Evolutionary conservation across 2,888 invertebrate genomes (phyloP).

Genomic region (Eristalis pertinax): DNA sequence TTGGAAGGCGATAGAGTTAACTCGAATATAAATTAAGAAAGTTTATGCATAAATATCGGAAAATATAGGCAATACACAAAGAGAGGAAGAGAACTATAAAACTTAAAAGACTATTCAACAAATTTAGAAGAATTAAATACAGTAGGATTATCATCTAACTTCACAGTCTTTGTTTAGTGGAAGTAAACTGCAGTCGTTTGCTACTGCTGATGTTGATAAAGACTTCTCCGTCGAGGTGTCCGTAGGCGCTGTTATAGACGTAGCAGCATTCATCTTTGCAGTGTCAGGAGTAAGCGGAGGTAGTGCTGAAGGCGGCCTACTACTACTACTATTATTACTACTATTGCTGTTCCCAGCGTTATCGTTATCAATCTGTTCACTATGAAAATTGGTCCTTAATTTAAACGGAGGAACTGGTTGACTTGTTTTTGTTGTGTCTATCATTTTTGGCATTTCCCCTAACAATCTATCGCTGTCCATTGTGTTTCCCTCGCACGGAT

Average conservation of each 20-base stretch:
- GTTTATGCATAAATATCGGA: slow-evolving; percentile 59
- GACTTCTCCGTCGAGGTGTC: slow-evolving; percentile 33
- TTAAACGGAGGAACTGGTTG: slow-evolving; percentile 70
- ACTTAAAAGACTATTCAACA: slow-evolving; percentile 68
- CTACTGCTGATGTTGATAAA: slow-evolving; percentile 68
- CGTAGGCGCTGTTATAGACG: slow-evolving; percentile 76
- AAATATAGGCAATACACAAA: slow-evolving; percentile 32
- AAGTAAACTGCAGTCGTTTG: slow-evolving; percentile 80
- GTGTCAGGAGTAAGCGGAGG: slow-evolving; percentile 83
- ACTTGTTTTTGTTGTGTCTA: slow-evolving; percentile 40
- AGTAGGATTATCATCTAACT: slow-evolving; percentile 89
- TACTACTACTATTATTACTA: slow-evolving; percentile 61
- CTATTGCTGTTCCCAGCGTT: slow-evolving; percentile 63
- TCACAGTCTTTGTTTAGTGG: slow-evolving; percentile 91
- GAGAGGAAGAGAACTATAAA: slow-evolving; percentile 13
- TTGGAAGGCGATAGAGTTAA: slow-evolving; percentile 64
- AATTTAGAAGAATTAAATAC: slow-evolving; percentile 58
- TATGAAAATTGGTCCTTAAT: slow-evolving; percentile 69
- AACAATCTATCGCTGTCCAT: slow-evolving; percentile 35
- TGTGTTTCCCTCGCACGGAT: slow-evolving; percentile 20
- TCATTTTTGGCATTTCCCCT: slow-evolving; percentile 28
- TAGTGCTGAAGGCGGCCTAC: slow-evolving; percentile 50
- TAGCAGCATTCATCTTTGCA: slow-evolving; percentile 87
- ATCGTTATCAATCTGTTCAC: slow-evolving; percentile 64
- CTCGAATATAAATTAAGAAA: slow-evolving; percentile 67